phyloP scores from a whole-genome alignment of 2,113 vertebrate species.

The Bos indicus region DNA sequence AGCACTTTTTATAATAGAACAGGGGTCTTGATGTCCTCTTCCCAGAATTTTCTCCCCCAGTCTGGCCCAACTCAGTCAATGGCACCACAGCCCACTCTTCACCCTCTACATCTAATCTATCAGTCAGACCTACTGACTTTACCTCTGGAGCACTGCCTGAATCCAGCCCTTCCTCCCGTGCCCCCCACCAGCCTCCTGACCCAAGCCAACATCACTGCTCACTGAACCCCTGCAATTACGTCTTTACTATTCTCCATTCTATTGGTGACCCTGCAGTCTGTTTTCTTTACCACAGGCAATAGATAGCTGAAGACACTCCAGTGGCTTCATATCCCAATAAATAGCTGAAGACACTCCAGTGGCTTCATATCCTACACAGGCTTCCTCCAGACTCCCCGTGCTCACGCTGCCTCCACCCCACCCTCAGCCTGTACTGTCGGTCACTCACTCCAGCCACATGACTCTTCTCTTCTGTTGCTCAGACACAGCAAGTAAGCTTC shows the following conservation, averaged over 20 bases:
- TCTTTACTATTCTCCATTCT: not conserved
- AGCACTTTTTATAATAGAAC: not conserved
- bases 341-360: not conserved
- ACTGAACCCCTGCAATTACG: not conserved
- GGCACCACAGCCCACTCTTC: not conserved
- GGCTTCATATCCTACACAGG: not conserved
- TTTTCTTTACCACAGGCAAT: not conserved
- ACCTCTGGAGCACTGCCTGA: not conserved
- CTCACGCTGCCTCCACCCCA: not conserved
- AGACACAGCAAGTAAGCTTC: not conserved
- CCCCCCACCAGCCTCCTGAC: not conserved
- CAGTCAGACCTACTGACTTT: not conserved
- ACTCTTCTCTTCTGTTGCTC: not conserved
- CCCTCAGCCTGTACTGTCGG: not conserved
- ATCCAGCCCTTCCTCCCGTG: not conserved
- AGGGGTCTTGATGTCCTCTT: not conserved
- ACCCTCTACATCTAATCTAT: not conserved
- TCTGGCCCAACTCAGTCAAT: not conserved
- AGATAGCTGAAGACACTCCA: not conserved
- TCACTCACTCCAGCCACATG: not conserved
- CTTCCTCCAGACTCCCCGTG: not conserved
- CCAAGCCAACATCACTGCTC: not conserved
- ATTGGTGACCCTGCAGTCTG: not conserved
- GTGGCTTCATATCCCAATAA: not conserved
- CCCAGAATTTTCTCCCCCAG: not conserved